These are phyloP conservation scores for Lysiphlebus fabarum DNA, from an alignment of 1,140 invertebrate genomes.

Conservation along the genomic window DNA sequence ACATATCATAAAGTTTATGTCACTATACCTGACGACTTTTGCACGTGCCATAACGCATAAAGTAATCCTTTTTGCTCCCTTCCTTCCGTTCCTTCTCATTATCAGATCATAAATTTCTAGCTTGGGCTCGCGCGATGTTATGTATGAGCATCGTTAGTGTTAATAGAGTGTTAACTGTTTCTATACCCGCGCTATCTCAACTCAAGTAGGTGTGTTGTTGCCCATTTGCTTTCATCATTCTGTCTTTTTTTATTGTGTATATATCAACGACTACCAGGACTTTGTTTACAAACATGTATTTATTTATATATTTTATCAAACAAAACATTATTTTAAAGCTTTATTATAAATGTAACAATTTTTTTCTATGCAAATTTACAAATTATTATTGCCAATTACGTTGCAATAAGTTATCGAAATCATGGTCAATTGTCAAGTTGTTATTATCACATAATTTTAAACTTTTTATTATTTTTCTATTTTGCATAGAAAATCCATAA, in stretches of 20 bases:
- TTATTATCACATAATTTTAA: no score
- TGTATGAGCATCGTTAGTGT: conserved; percentile 56
- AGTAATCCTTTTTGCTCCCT: conserved; percentile 33
- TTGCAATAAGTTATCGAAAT: conserved; percentile 9
- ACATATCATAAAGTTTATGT: no score
- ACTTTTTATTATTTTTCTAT: conserved; percentile 30
- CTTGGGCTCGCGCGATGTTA: conserved; percentile 40
- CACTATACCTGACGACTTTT: conserved; percentile 27
- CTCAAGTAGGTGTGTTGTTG: conserved; percentile 25
- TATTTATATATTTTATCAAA: conserved; percentile 4
- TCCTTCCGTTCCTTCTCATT: neutral
- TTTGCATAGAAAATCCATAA: conserved; percentile 45
- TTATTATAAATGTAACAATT: no score
- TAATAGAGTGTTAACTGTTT: conserved; percentile 55
- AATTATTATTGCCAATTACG: no score
- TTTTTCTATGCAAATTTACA: conserved; percentile 5
- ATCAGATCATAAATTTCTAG: conserved; percentile 25
- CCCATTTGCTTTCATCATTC: conserved; percentile 9
- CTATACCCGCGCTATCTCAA: conserved; percentile 48
- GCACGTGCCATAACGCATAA: conserved; percentile 39
- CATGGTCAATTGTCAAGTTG: conserved; percentile 7
- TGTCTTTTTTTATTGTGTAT: neutral
- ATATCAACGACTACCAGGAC: no score
- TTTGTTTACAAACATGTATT: no score
- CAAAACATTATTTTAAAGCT: no score